These are phyloP conservation scores for Ernsta delagoae DNA, from an alignment of 2,888 invertebrate species.

Conservation along the genomic window DNA sequence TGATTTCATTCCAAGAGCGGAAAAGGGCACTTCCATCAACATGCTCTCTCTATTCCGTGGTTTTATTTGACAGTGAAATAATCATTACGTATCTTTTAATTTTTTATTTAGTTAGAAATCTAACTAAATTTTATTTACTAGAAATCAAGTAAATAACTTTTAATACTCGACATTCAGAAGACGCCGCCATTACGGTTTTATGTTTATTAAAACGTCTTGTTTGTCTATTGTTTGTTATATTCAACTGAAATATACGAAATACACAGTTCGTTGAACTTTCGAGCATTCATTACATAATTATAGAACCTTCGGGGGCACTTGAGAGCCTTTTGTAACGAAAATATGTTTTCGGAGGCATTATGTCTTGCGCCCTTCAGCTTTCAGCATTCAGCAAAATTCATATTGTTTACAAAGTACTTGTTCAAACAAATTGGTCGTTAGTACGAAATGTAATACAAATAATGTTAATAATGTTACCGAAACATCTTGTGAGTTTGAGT, in stretches of 20 bases:
- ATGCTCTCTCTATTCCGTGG: too few relatives aligned
- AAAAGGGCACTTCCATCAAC: too few relatives aligned
- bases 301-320: not conserved
- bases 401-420: conserved; percentile 1
- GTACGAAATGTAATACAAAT: not conserved
- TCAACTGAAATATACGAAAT: conserved; percentile 3
- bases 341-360: conserved; percentile 8
- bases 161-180: not conserved
- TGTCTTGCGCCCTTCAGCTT: conserved; percentile 10
- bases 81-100: too few relatives aligned
- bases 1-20: too few relatives aligned
- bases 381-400: conserved; percentile 8
- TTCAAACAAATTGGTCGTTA: conserved; percentile 9
- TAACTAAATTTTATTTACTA: too few relatives aligned
- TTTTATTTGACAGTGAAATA: too few relatives aligned
- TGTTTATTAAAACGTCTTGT: conserved; percentile 4
- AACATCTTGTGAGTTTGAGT: too few relatives aligned
- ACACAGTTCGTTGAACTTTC: conserved; percentile 12
- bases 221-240: not conserved
- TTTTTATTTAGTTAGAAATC: too few relatives aligned
- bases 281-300: conserved; percentile 17
- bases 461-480: not conserved
- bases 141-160: too few relatives aligned
- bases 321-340: conserved; percentile 6
- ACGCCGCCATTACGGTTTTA: not conserved